phyloP scores from a whole-genome alignment of 2,113 vertebrate species.

The Clarias gariepinus region DNA sequence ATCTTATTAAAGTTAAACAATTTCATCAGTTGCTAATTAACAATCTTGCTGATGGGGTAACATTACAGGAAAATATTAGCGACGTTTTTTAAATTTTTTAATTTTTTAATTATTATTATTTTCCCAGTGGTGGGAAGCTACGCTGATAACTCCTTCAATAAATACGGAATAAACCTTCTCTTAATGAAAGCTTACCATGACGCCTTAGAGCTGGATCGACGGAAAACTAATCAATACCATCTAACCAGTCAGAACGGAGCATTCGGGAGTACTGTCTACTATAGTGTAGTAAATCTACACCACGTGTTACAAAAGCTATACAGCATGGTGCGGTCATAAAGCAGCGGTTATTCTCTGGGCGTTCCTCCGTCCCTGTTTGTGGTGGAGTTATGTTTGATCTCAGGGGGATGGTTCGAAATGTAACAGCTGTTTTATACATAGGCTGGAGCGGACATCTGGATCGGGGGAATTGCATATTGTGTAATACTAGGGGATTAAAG shows the following conservation, averaged over 20 bases:
- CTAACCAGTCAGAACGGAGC: not conserved
- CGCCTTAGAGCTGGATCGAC: not conserved
- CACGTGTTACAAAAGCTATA: not conserved
- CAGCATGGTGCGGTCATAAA: not conserved
- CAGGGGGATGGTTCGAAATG: conserved; percentile 6
- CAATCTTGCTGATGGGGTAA: not conserved
- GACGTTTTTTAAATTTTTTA: no score
- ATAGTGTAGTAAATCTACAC: not conserved
- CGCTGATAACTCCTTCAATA: not conserved
- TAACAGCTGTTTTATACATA: not conserved
- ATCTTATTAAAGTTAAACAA: not conserved
- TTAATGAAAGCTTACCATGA: not conserved
- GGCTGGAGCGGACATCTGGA: not conserved
- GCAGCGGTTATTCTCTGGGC: not conserved
- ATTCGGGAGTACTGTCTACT: not conserved
- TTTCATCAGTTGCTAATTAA: not conserved
- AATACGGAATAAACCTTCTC: not conserved
- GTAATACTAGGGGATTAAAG: not conserved
- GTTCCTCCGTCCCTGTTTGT: conserved; percentile 5
- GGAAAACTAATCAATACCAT: not conserved
- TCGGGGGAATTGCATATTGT: not conserved
- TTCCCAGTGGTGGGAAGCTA: not conserved
- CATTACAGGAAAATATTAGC: not conserved
- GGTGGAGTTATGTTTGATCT: not conserved
- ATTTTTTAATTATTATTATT: no score